Percentiles rank a stretch among this genome's conserved stretches.
These are phyloP conservation scores for Acromyrmex echinatior DNA, from an alignment of 1,140 invertebrate species.

Conservation along the genomic window DNA sequence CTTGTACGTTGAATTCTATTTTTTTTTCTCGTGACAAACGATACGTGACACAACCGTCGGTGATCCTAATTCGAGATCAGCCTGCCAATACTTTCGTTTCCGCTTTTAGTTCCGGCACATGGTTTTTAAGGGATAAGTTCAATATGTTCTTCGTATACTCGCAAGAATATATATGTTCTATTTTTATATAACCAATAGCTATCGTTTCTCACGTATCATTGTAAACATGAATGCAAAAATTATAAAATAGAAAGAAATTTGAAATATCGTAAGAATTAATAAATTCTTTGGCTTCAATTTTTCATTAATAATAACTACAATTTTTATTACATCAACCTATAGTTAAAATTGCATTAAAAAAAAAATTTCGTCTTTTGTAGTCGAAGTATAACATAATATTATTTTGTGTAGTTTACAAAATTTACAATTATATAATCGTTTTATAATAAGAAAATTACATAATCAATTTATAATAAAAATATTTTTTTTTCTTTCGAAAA, in stretches of 20 bases:
- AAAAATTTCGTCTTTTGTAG: background rate
- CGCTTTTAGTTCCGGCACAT: slow-evolving; percentile 23
- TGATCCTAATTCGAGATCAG: slow-evolving; percentile 25
- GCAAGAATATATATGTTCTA: background rate
- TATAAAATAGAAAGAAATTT: background rate
- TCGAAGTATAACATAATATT: background rate
- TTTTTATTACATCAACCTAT: background rate
- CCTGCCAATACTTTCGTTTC: slow-evolving; percentile 63
- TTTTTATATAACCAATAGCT: slow-evolving; percentile 11
- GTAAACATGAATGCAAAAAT: background rate
- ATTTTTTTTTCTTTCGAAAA: background rate
- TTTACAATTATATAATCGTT: background rate
- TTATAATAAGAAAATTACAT: too few species aligned
- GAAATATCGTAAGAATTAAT: background rate
- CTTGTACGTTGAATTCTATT: background rate
- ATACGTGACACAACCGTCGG: slow-evolving; percentile 18
- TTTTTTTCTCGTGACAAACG: slow-evolving; percentile 42
- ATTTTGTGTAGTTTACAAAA: background rate
- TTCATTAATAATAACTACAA: background rate
- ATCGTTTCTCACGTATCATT: background rate
- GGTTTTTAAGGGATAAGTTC: slow-evolving; percentile 19
- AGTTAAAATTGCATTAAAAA: background rate
- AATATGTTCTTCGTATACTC: background rate
- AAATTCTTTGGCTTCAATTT: background rate
- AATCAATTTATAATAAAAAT: background rate